Evolutionary conservation across 2,113 vertebrate species (phyloP), one percentile per base, ranked within the genome.

Genomic region (Silurus asotus): DNA sequence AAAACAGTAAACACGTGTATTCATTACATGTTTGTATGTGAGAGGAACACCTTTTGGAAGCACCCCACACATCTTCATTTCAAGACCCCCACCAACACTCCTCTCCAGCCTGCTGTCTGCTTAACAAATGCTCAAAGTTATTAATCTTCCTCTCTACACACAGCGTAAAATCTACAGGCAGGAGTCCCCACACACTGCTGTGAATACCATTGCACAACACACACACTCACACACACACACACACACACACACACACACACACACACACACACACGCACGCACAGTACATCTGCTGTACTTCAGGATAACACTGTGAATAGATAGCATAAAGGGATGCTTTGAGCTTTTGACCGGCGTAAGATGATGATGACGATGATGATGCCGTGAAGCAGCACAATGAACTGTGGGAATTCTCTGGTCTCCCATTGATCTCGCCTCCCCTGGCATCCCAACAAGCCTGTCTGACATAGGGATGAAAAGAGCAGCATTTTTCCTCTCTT

Each of bases 401-500:
- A 94, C 94, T 94, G 94, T 96, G 95, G 94, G 95, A 95, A 95
- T 94, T 93, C 88, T 92, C 93, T 93, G 93, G 91, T 93, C 93
- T 92, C 75, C 93, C 94, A 94, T 95, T 94, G 94, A 95, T 94
- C 94, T 94, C 89, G 92, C 86, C 92, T 94, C 93, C 93, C 92
- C 90, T 92, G 86, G 83, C 91, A 84, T 92, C 75, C 85, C 91
- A 87, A 93, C 92, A 91, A 94, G 95, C 93, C 91, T 92, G 93
- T 95, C 90, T 90, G 91, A 93, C 55, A 23, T 90, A 90, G 88
- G 92, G 93, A 93, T 92, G 90, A 92, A 93, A 94, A 95, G 93
- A 92, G 92, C 93, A 91, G 91, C 86, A 90, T 94, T 94, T 91
- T 92, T 94, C 37, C 92, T 92, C 93, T 90, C 86, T 53, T 89